Percentiles rank a stretch among this genome's conserved stretches.
Evolutionary conservation across 1,140 invertebrate genomes (phyloP).

Genomic region (Pygmarrhopalites habei): DNA sequence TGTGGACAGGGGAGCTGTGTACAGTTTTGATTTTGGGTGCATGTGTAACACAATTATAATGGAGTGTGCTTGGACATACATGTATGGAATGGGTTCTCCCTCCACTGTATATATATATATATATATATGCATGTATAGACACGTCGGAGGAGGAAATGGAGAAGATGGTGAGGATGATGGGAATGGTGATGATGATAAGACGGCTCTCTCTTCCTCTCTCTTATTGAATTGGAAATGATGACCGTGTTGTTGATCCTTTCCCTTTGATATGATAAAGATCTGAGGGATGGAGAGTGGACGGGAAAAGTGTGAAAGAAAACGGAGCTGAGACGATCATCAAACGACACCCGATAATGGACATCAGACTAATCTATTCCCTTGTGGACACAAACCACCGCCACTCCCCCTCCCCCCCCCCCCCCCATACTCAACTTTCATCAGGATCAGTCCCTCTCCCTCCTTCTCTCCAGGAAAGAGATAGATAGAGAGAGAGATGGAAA

Average conservation of each 20-base stretch:
- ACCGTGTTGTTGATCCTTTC: neutral
- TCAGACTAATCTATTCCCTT: slow-evolving; percentile 9
- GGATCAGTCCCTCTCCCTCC: neutral
- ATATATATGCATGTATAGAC: no score
- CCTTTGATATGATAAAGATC: slow-evolving; percentile 6
- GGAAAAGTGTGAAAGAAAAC: neutral
- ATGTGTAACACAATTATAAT: no score
- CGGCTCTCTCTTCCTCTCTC: no score
- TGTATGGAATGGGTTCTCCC: no score
- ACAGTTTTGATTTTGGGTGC: no score
- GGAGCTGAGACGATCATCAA: neutral
- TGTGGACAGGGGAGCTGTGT: no score
- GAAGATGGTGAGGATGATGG: neutral
- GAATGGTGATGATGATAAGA: slow-evolving; percentile 5
- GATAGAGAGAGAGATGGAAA: neutral
- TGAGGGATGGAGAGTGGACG: neutral
- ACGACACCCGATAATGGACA: slow-evolving; percentile 10
- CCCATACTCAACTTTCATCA: neutral
- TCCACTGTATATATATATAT: no score
- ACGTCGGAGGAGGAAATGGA: neutral
- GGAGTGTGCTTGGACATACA: no score
- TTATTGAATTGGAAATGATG: slow-evolving; percentile 14
- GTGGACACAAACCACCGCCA: neutral
- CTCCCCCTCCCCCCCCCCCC: neutral
- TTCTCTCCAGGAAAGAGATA: neutral